A percentile compares a stretch with the other conserved stretches of the same genome.
Evolutionary conservation across 2,113 vertebrate species (phyloP).

Genomic region (Amphiprion percula): DNA sequence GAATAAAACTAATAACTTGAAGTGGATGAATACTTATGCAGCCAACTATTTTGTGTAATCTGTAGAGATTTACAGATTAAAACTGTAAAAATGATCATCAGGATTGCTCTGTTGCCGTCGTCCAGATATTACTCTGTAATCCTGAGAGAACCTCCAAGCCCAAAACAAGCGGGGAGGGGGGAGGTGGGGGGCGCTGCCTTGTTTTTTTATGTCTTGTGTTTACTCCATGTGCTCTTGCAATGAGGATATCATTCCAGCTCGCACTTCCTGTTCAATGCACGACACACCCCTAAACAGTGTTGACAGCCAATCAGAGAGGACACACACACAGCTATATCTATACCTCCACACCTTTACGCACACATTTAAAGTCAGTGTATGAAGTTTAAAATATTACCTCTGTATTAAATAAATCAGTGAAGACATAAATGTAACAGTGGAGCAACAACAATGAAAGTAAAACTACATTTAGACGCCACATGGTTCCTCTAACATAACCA

Average conservation of each 20-base stretch:
- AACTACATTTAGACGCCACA: background rate
- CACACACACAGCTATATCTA: background rate
- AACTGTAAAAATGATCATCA: background rate
- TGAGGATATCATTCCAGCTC: conserved; percentile 51
- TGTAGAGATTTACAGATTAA: background rate
- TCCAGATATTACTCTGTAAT: background rate
- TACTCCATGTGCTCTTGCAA: conserved; percentile 72
- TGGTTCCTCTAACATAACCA: background rate
- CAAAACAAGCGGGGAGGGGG: conserved; percentile 6
- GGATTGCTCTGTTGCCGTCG: background rate
- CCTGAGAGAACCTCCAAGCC: background rate
- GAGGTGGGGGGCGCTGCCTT: conserved; percentile 1
- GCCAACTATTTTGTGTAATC: background rate
- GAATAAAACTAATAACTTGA: no score
- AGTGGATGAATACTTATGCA: no score
- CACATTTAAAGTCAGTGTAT: conserved; percentile 22
- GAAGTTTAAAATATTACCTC: background rate
- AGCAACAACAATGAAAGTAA: background rate
- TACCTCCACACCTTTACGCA: conserved; percentile 17
- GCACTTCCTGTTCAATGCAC: conserved; percentile 57
- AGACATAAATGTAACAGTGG: background rate
- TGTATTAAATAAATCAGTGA: background rate
- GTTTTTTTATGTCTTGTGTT: conserved; percentile 51
- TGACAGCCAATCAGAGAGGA: conserved; percentile 66
- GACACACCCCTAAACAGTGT: conserved; percentile 69